phyloP scores from a whole-genome alignment of 2,113 vertebrate species.

The Thunnus maccoyii region DNA sequence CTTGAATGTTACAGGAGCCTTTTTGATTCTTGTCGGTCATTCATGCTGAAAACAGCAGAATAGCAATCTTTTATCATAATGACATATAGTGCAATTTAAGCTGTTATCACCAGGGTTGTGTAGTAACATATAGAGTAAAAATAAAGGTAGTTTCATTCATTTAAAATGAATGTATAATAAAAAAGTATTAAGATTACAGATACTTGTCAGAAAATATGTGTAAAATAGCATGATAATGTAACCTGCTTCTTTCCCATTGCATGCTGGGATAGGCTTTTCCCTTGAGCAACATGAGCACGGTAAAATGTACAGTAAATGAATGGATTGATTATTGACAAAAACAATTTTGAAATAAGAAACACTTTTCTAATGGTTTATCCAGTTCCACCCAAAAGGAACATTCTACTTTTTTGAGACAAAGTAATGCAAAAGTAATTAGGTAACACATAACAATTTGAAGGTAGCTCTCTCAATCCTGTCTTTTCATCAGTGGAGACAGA shows the following conservation, averaged over 20 bases:
- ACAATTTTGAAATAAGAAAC: not conserved
- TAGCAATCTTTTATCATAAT: not conserved
- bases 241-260: not conserved
- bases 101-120: not conserved
- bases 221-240: too few relatives aligned
- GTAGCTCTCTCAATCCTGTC: not conserved
- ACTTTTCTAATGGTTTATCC: not conserved
- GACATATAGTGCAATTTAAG: not conserved
- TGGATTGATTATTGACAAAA: not conserved
- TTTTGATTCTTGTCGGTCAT: not conserved
- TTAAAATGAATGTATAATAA: not conserved
- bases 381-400: not conserved
- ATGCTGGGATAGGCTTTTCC: not conserved
- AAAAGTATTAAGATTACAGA: not conserved
- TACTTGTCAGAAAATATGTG: not conserved
- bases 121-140: not conserved
- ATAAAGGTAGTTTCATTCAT: not conserved
- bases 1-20: not conserved
- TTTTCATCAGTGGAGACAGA: not conserved
- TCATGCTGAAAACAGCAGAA: not conserved
- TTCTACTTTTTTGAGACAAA: not conserved
- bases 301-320: not conserved
- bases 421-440: not conserved
- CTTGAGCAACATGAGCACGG: not conserved
- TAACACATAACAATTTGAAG: not conserved